Evolutionary conservation across 2,888 invertebrate species (phyloP), one percentile per base, ranked within the genome.

Genomic region (Machimus atricapillus): DNA sequence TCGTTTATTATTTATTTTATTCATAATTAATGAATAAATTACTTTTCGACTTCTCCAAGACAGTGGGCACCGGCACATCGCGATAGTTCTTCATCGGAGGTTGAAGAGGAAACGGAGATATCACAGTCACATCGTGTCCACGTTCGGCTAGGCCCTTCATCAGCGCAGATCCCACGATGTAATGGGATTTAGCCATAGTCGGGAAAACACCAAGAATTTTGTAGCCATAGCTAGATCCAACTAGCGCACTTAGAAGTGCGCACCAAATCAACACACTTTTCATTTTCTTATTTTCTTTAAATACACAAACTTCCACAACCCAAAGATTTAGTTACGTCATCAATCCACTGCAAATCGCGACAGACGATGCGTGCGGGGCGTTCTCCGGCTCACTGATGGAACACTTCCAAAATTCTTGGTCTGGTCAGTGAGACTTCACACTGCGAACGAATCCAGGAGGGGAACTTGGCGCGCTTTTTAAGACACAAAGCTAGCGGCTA

Each of bases 71-170:
- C 23, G 87, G 37, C 2, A 91, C 88, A 88, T 91, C 90, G 0
- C 88, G 88, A 82, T 90, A 90, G 86, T 91, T 91, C 31, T 89
- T 88, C 0, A 91, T 34, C 0, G 90, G 90, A 1, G 90, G 89
- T 76, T 90, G 90, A 58, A 90, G 90, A 2, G 91, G 91, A 89
- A 90, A 91, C 9, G 91, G 90, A 4, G 91, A 90, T 37, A 92
- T 89, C 0, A 92, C 88, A 0, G 91, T 92, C 1, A 93, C 91
- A 9, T 92, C 90, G 88, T 93, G 93, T 0, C 93, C 93, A 1
- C 90, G 89, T 12, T 89, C 89, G 1, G 90, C 90, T 37, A 93
- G 89, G 0, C 90, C 91, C 37, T 91, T 91, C 87, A 92, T 90
- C 83, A 92, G 83, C 0, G 91, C 88, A 7, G 91, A 90, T 0